Evolutionary conservation across 2,797 vertebrate species (phyloP), one percentile per base, ranked within the genome.

Genomic region (Spea hammondii): DNA sequence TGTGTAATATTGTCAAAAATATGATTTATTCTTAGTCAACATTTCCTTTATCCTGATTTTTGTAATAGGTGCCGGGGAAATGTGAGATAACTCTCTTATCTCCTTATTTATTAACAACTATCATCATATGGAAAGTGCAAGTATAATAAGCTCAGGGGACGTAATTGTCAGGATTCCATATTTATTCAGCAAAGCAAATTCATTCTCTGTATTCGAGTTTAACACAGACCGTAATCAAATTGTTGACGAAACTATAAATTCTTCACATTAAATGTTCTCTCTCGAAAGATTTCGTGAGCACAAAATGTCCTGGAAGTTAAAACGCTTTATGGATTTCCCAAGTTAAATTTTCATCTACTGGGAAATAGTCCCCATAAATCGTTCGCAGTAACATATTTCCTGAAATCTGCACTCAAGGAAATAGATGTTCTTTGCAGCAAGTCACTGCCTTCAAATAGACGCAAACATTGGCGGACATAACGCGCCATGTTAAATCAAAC

Each of bases 321-420:
- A 79, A 68, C 69, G 65, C 48, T 74, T 32, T 74, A 79, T 79
- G 32, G 78, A 74, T 79, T 74, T 79, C 72, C 48, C 72, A 74
- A 62, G 72, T 66, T 50, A 53, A 68, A 68, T 74, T 64, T 74
- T 80, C 57, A 66, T 80, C 79, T 71, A 71, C 73, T 71, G 73
- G 79, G 73, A 80, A 66, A 55, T 59, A 60, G 50, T 13, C 2
- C 32, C 11, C 53, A 75, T 80, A 80, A 76, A 80, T 76, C 72
- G 8, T 12, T 80, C 66, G 66, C 62, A 51, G 67, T 17, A 75
- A 70, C 59, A 65, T 57, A 71, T 66, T 80, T 76, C 55, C 60
- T 50, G 59, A 76, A 80, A 70, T 70, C 64, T 55, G n/a, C 57
- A 70, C 72, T 55, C 64, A 3, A 80, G 59, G 57, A 80, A 73